Evolutionary conservation across 2,888 invertebrate genomes (phyloP).

Genomic region (Criorhina ranunculi): DNA sequence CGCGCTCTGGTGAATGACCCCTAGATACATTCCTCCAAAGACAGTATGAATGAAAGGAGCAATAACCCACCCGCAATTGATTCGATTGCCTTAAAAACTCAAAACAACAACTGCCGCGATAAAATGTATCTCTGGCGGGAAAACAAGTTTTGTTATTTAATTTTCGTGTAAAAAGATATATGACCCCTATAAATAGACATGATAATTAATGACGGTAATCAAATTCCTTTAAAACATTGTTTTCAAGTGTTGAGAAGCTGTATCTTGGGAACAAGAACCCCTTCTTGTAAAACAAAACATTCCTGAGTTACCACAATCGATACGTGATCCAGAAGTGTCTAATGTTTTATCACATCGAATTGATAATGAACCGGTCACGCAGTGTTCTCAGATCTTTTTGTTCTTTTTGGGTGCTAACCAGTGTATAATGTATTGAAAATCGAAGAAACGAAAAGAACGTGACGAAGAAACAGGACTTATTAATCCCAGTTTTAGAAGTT

Average conservation of each 20-base stretch:
- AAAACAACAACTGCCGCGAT: background rate
- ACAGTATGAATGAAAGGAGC: background rate
- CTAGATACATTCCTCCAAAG: background rate
- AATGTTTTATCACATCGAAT: slow-evolving; percentile 28
- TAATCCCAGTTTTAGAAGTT: background rate
- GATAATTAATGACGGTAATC: slow-evolving; percentile 50
- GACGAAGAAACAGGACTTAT: background rate
- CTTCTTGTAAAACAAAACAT: slow-evolving; percentile 2
- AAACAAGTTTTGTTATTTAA: slow-evolving; percentile 6
- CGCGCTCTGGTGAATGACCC: slow-evolving; percentile 14
- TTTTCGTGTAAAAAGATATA: slow-evolving; percentile 10
- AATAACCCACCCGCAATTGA: slow-evolving; percentile 18
- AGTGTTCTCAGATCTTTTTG: slow-evolving; percentile 16
- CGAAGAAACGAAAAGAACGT: background rate
- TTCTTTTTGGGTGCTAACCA: slow-evolving; percentile 18
- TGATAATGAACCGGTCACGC: slow-evolving; percentile 52
- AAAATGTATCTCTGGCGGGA: background rate
- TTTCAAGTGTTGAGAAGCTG: background rate
- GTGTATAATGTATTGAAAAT: slow-evolving; percentile 11
- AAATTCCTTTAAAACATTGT: slow-evolving; percentile 38
- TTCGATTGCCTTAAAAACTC: background rate
- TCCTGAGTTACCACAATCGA: slow-evolving; percentile 11
- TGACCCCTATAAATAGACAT: slow-evolving; percentile 12
- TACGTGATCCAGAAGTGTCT: slow-evolving; percentile 31
- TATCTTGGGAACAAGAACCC: background rate